Evolutionary conservation across 2,797 vertebrate genomes (phyloP).

Genomic region (Gallinago nigripennis): DNA sequence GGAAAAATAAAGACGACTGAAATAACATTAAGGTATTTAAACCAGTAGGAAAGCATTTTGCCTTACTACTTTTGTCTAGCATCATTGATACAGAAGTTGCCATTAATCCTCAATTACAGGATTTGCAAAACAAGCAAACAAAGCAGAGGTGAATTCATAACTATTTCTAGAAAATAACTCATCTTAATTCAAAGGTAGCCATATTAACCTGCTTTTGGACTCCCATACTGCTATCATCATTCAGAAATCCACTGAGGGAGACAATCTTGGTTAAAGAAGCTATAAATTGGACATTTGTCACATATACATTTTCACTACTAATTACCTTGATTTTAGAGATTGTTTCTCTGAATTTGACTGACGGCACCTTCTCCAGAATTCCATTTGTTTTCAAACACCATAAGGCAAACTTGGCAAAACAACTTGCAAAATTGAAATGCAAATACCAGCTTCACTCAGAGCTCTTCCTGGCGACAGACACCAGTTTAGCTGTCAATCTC

Average conservation of each 20-base stretch:
- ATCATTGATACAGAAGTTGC: neutral
- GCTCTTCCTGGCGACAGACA: neutral
- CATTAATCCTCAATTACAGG: neutral
- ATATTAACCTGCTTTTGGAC: neutral
- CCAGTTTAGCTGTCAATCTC: neutral
- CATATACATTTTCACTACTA: neutral
- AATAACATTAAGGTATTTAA: neutral
- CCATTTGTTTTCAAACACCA: neutral
- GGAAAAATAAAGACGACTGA: neutral
- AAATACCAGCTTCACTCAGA: neutral
- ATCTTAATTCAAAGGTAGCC: neutral
- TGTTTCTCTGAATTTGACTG: neutral
- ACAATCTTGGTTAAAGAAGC: neutral
- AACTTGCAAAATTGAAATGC: neutral
- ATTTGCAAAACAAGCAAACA: neutral
- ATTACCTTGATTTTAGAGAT: neutral
- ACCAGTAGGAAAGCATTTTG: neutral
- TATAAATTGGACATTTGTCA: neutral
- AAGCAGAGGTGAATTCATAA: neutral
- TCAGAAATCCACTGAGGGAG: neutral
- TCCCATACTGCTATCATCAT: neutral
- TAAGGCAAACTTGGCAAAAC: neutral
- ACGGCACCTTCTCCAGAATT: neutral
- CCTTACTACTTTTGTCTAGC: neutral
- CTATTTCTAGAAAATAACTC: neutral